Evolutionary conservation across 2,113 vertebrate genomes (phyloP).

Genomic region (Recurvirostra avosetta): DNA sequence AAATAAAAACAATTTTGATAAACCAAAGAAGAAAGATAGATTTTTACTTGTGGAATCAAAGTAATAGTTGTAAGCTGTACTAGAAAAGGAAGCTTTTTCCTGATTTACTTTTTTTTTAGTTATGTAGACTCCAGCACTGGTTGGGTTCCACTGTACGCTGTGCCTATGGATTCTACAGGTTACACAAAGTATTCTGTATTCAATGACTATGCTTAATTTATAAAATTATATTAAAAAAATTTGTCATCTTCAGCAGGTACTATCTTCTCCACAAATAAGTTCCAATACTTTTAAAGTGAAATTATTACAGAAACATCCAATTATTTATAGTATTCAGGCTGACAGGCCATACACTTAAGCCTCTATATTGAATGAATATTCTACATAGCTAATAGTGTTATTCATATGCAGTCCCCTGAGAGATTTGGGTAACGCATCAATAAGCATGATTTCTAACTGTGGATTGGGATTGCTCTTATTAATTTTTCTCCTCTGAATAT

Average conservation of each 20-base stretch:
- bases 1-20: background rate
- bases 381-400: background rate
- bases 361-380: background rate
- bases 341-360: background rate
- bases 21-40: background rate
- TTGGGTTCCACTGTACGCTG: background rate
- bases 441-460: conserved; percentile 1
- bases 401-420: background rate
- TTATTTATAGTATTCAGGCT: background rate
- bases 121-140: background rate
- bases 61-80: background rate
- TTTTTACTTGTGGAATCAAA: background rate
- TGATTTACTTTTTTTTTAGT: background rate
- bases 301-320: background rate
- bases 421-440: conserved; percentile 18
- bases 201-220: background rate
- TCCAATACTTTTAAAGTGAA: background rate
- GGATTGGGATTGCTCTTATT: background rate
- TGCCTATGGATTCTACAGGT: background rate
- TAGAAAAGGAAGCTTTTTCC: background rate
- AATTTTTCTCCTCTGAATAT: conserved; percentile 12
- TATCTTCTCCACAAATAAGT: background rate
- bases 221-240: background rate
- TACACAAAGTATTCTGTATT: background rate
- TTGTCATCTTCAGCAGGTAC: background rate